Percentiles rank a stretch among this genome's conserved stretches.
These are phyloP conservation scores for Sesamia nonagrioides DNA, from an alignment of 1,140 invertebrate species.

Conservation along the genomic window DNA sequence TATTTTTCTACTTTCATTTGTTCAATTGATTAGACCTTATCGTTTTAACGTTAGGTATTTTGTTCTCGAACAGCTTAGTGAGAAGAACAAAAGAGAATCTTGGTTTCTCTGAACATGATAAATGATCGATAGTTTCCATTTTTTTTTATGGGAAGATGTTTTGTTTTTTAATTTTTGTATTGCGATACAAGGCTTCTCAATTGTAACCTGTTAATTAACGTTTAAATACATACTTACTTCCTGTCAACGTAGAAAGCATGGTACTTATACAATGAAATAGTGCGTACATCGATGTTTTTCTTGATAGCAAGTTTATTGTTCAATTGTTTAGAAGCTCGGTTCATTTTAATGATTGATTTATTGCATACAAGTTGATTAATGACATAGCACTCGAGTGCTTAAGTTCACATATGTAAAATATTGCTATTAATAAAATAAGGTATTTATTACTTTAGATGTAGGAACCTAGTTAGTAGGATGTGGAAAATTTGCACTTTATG, in stretches of 20 bases:
- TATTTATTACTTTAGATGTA: background rate
- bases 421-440: background rate
- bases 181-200: background rate
- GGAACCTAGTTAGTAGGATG: background rate
- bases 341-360: conserved; percentile 13
- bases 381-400: background rate
- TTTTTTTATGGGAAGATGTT: background rate
- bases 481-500: background rate
- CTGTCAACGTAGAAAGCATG: background rate
- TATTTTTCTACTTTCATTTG: conserved; percentile 2
- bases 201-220: background rate
- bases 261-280: background rate
- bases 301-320: conserved; percentile 4
- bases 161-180: background rate
- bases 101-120: background rate
- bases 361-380: conserved; percentile 14
- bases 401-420: background rate
- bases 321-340: conserved; percentile 1
- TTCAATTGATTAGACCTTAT: background rate
- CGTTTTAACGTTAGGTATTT: background rate
- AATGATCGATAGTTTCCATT: background rate
- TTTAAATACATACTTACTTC: background rate
- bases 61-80: background rate
- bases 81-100: background rate
- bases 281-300: background rate